Evolutionary conservation across 2,113 vertebrate genomes (phyloP).

Genomic region (Platysternon megacephalum): DNA sequence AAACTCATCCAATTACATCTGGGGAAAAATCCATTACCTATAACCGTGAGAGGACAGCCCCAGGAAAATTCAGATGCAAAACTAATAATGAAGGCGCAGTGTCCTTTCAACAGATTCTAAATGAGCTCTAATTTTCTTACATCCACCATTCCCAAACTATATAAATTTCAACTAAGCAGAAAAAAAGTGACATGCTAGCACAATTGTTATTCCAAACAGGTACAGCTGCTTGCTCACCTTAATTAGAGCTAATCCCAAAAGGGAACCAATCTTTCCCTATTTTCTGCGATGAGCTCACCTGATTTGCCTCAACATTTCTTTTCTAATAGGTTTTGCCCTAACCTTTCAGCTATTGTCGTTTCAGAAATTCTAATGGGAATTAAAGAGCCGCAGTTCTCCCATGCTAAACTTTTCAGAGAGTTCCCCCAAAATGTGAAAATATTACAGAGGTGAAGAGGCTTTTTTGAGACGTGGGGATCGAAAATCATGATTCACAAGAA

Average conservation of each 20-base stretch:
- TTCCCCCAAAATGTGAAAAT: slow-evolving; percentile 69
- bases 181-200: slow-evolving; percentile 89
- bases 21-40: slow-evolving; percentile 89
- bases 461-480: not conserved
- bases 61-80: slow-evolving; percentile 91
- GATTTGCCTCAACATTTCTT: slow-evolving; percentile 86
- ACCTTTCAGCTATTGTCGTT: slow-evolving; percentile 82
- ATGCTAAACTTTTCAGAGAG: slow-evolving; percentile 35
- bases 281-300: slow-evolving; percentile 84
- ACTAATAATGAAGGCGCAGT: slow-evolving; percentile 89
- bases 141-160: slow-evolving; percentile 88
- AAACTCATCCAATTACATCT: slow-evolving; percentile 91
- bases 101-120: slow-evolving; percentile 90
- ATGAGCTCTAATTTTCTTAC: slow-evolving; percentile 90
- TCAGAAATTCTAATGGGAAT: slow-evolving; percentile 80
- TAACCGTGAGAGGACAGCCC: slow-evolving; percentile 86
- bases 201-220: slow-evolving; percentile 90
- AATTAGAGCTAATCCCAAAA: slow-evolving; percentile 89
- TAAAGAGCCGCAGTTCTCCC: slow-evolving; percentile 59
- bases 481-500: not conserved
- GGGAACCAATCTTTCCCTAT: slow-evolving; percentile 84
- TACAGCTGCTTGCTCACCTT: slow-evolving; percentile 88
- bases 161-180: slow-evolving; percentile 91
- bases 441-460: slow-evolving; percentile 31
- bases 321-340: slow-evolving; percentile 85